phyloP scores from a whole-genome alignment of 2,113 vertebrate species.

The Pelecanus crispus region DNA sequence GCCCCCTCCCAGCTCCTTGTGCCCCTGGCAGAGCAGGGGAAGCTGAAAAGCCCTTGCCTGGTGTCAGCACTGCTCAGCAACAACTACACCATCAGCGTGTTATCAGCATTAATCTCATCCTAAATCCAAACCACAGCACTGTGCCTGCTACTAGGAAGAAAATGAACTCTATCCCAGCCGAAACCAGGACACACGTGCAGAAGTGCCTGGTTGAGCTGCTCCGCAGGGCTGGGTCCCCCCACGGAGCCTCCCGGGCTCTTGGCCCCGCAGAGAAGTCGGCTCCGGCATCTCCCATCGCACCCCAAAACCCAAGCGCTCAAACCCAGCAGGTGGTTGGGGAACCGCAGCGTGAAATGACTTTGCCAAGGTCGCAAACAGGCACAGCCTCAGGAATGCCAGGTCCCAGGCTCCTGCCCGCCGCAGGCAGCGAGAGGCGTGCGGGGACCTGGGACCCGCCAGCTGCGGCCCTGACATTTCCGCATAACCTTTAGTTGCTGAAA shows the following conservation, averaged over 20 bases:
- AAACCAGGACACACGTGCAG: too few relatives aligned
- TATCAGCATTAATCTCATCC: too few relatives aligned
- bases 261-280: accelerated
- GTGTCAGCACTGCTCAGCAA: too few relatives aligned
- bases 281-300: not conserved
- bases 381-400: not conserved
- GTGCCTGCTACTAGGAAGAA: too few relatives aligned
- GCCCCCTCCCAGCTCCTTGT: too few relatives aligned
- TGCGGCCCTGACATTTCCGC: not conserved
- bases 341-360: not conserved
- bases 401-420: not conserved
- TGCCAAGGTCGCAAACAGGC: not conserved
- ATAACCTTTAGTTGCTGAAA: not conserved
- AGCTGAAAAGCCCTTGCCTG: too few relatives aligned
- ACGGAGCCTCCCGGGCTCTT: accelerated
- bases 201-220: accelerated
- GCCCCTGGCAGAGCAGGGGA: too few relatives aligned
- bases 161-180: too few relatives aligned
- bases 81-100: too few relatives aligned
- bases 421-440: not conserved
- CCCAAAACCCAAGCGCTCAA: not conserved
- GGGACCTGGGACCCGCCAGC: not conserved
- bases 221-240: not conserved
- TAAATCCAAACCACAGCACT: too few relatives aligned
- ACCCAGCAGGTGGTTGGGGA: not conserved